Base-by-base conservation (phyloP, 2,888 invertebrate species). In the Coenonympha glycerion region DNA sequence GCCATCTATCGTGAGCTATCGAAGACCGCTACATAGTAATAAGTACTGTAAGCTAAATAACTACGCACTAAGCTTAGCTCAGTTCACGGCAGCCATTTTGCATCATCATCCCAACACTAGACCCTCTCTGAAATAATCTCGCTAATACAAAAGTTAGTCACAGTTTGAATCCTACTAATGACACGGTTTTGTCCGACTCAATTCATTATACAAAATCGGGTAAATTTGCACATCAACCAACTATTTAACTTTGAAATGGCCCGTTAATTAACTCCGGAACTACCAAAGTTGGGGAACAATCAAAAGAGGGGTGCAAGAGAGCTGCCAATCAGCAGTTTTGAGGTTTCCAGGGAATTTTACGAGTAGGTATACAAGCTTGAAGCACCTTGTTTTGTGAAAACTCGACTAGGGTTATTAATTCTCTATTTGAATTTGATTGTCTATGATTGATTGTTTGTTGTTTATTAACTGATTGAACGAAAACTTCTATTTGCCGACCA, bases 171-270 rank as follows among this genome's bases (percentile, higher is more conserved):
- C n/a, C 16, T 11, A 54, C 51, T 51, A 54, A 47, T 52, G 55
- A 49, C 47, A 52, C 49, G 52, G 39, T 53, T 53, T 53, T 53
- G 47, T 49, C 52, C 54, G 50, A 55, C 55, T 55, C 49, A 53
- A 53, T 55, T 55, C 47, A 55, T 55, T 55, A 54, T 54, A 55
- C 53, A 50, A 47, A 60, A 56, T 61, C 61, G 47, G 54, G 62
- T 61, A 62, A 65, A 69, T 71, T 69, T 66, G 63, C 63, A 64
- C 65, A 68, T 67, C 64, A 66, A 58, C 59, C 59, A 65, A 65
- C 64, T 65, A 64, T 66, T 62, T 61, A 65, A 68, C 62, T 65
- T 59, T 41, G 52, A 59, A 65, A 67, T 65, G 58, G 64, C 49
- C 55, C 53, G 62, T 63, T 68, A 67, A 68, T 69, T 68, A 66